Evolutionary conservation across 2,888 invertebrate species (phyloP), one percentile per base, ranked within the genome.

Genomic region (Drosophila acutilabella): DNA sequence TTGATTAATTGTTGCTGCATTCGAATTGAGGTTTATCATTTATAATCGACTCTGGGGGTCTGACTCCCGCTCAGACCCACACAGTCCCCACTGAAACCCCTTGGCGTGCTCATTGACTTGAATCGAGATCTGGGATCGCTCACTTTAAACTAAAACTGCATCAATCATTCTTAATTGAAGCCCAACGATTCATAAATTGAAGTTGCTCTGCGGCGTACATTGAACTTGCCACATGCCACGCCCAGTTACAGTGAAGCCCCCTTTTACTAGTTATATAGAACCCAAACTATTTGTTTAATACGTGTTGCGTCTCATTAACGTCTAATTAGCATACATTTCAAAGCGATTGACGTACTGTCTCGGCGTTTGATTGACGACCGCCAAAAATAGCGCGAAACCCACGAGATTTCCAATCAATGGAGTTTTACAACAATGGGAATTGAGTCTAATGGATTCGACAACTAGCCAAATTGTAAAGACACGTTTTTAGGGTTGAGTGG

Each of bases 1-100:
- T 85, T 89, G 85, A 89, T 90, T 90, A 90, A 90, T 91, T 80
- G 81, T 68, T 76, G 74, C 68, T 57, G 72, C 70, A 80, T 76
- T 78, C 40, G 48, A 72, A 73, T 76, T 57, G 76, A 70, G 65
- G 73, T 66, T 80, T 75, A 79, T 79, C 70, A 71, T 71, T 78
- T 84, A 71, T 74, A 74, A 72, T 65, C 78, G 69, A 74, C 52
- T 45, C 61, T 20, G 77, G 69, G 41, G 69, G 73, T 79, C 71
- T 44, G 54, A 11, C 4, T 8, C 2, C 30, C 30, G 2, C 30
- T 30, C 30, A 8, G 30, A 8, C 30, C 30, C 30, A 8, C 30
- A 30, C 8, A 30, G 30, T 30, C 30, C 36, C 13, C 4, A 8
- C 13, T 36, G 2, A 36, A 4, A 4, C 33, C 51, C 58, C 68